phyloP scores from a whole-genome alignment of 1,140 invertebrate species.

The Delia radicum region DNA sequence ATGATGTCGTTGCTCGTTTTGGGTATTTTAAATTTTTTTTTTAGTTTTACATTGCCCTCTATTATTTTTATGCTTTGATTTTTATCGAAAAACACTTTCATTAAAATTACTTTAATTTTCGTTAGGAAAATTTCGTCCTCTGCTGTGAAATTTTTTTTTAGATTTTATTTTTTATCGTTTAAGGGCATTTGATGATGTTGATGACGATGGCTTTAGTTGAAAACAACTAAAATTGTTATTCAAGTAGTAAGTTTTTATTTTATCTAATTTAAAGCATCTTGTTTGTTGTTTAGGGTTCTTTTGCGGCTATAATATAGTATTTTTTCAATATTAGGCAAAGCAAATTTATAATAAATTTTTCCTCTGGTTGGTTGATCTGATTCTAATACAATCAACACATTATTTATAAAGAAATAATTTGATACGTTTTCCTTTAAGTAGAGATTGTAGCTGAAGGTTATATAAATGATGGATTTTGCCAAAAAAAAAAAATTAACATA shows the following conservation, averaged over 20 bases:
- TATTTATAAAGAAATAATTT: background rate
- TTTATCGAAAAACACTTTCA: slow-evolving; percentile 1
- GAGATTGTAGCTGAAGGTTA: background rate
- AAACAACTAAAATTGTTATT: background rate
- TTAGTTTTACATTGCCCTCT: background rate
- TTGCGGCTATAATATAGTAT: background rate
- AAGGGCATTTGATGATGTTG: background rate
- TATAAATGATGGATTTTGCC: background rate
- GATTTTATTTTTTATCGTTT: background rate
- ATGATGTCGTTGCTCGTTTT: background rate
- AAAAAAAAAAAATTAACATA: too few relatives aligned
- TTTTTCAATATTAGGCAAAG: background rate
- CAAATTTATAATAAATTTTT: background rate
- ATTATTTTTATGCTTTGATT: background rate
- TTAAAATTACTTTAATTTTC: slow-evolving; percentile 5
- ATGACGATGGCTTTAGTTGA: background rate
- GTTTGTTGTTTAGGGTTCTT: background rate
- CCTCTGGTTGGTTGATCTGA: background rate
- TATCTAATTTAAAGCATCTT: background rate
- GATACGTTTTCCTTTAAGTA: background rate
- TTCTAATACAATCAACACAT: background rate
- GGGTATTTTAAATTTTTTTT: too few relatives aligned
- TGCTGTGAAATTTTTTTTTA: background rate
- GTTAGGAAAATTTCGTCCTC: background rate
- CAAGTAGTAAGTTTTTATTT: background rate